phyloP scores from a whole-genome alignment of 2,113 vertebrate species.

The Vulpes ferrilata region DNA sequence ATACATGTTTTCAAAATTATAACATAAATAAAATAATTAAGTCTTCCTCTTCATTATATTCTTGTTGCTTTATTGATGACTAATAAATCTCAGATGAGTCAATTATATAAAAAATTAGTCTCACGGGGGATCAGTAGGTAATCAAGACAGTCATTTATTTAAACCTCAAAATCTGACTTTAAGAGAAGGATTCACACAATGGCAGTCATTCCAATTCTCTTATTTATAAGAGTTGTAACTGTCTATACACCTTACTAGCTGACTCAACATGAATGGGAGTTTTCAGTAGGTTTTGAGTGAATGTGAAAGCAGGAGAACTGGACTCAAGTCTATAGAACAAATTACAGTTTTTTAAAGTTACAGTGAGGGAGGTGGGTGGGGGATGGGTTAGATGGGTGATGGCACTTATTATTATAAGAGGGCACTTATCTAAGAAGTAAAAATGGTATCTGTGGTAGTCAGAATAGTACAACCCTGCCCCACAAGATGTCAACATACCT shows the following conservation, averaged over 20 bases:
- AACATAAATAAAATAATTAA: conserved; percentile 62
- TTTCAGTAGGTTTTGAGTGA: conserved; percentile 10
- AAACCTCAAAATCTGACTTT: conserved; percentile 42
- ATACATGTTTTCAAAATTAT: conserved; percentile 28
- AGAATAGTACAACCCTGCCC: background rate
- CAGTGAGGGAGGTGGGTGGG: background rate
- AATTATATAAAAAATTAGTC: background rate
- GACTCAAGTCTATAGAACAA: background rate
- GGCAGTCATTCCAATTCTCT: background rate
- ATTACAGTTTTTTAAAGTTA: conserved; percentile 25
- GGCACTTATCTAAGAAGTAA: no score
- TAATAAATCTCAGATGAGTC: conserved; percentile 43
- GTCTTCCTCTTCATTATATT: conserved; percentile 20
- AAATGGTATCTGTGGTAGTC: background rate
- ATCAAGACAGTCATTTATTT: conserved; percentile 48
- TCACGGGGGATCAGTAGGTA: background rate
- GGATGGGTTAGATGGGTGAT: background rate
- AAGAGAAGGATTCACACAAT: conserved; percentile 17
- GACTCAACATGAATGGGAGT: conserved; percentile 40
- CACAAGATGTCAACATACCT: background rate
- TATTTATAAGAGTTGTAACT: background rate
- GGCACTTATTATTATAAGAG: no score
- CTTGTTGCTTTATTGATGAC: conserved; percentile 38
- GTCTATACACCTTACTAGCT: background rate
- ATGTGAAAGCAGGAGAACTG: background rate